Conservation (phyloP, 2,888 invertebrate genomes). For the Ctenicera cuprea region DNA sequence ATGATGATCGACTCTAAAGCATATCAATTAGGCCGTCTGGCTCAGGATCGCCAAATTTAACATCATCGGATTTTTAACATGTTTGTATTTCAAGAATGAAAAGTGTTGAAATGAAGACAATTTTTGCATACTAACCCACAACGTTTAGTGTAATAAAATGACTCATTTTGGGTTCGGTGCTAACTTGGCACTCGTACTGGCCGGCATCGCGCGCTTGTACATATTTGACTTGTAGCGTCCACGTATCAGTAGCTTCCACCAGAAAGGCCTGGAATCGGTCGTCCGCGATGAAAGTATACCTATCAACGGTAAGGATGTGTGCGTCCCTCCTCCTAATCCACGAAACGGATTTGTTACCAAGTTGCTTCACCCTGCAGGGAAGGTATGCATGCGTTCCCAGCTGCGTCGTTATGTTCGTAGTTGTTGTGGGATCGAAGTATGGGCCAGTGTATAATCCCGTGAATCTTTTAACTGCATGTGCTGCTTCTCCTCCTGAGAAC, state of each 20-base stretch:
- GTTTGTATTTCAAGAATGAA: too few species aligned
- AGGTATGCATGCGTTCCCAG: conserved; percentile 93
- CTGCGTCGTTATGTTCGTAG: conserved; percentile 93
- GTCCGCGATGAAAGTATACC: conserved; percentile 93
- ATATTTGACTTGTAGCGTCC: conserved; percentile 94
- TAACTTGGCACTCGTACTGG: conserved; percentile 95
- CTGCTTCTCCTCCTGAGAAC: conserved; percentile 71
- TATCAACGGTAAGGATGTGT: conserved; percentile 92
- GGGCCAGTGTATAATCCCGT: conserved; percentile 89
- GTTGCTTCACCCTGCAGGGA: conserved; percentile 92
- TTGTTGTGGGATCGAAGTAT: conserved; percentile 88
- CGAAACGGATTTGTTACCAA: conserved; percentile 94
- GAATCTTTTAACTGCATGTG: conserved; percentile 79
- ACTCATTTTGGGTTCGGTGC: conserved; percentile 95
- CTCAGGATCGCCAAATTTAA: too few species aligned
- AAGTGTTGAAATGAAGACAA: too few species aligned
- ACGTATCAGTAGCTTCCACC: conserved; percentile 88
- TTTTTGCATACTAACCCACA: conserved; percentile 83
- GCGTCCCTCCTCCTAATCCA: conserved; percentile 92
- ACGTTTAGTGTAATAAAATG: conserved; percentile 92
- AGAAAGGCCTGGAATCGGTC: conserved; percentile 93
- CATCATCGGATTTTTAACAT: too few species aligned
- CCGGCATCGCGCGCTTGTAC: conserved; percentile 93
- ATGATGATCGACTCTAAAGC: too few species aligned
- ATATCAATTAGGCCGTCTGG: too few species aligned